Percentiles rank a stretch among this genome's conserved stretches.
phyloP scores from a whole-genome alignment of 2,797 vertebrate species.

The Arctocebus calabarensis region DNA sequence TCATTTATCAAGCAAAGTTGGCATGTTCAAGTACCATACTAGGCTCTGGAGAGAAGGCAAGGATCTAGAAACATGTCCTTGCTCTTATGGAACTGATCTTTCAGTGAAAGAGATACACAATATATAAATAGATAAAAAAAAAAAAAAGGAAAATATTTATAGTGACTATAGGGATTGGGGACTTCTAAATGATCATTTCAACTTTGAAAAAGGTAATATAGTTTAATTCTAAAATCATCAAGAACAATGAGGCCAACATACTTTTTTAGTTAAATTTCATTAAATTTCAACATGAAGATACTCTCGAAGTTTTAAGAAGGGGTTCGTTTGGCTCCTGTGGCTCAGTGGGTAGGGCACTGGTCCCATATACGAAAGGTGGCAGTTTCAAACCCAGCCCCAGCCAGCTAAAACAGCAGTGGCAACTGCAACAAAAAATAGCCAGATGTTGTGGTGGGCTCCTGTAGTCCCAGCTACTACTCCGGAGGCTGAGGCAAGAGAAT shows the following conservation, averaged over 20 bases:
- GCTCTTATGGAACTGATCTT: neutral
- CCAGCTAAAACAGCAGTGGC: no score
- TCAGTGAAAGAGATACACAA: neutral
- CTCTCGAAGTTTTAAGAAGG: slow-evolving; percentile 43
- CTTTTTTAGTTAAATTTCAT: slow-evolving; percentile 3
- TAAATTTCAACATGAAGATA: slow-evolving; percentile 33
- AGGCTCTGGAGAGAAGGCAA: neutral
- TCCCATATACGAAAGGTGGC: no score
- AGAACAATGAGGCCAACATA: neutral
- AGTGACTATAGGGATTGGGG: neutral
- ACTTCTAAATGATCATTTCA: neutral
- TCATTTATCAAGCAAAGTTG: neutral
- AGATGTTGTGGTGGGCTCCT: no score
- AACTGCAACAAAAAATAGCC: no score
- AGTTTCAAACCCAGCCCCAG: no score
- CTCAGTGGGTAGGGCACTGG: no score
- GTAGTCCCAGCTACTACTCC: no score
- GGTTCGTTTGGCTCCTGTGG: neutral
- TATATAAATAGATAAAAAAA: neutral
- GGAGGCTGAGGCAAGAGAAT: no score
- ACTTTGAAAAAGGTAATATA: neutral
- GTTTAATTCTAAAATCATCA: neutral
- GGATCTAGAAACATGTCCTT: neutral
- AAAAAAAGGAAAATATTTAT: neutral
- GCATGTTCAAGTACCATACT: neutral